Evolutionary conservation across 92 coral and sea anemone species (phyloP).

Genomic region (Anthopleura xanthogrammica): DNA sequence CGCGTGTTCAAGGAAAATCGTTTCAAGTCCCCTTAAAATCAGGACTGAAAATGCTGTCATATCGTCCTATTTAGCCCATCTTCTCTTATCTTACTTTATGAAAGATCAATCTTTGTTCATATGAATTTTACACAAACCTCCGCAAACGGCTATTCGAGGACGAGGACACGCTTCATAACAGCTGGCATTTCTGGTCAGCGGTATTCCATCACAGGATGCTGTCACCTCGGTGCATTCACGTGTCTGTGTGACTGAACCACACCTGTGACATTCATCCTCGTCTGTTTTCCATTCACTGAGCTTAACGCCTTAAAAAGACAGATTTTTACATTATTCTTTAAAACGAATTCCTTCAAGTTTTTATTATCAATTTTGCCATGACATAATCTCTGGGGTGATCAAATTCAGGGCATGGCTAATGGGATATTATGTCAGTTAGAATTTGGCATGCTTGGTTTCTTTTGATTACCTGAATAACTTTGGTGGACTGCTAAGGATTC

Average conservation of each 20-base stretch:
- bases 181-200: constrained; percentile 20
- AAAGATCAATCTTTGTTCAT: too few species aligned
- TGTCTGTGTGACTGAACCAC: not conserved
- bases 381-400: too few species aligned
- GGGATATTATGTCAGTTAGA: too few species aligned
- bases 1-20: too few species aligned
- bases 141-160: not conserved
- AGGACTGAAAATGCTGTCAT: too few species aligned
- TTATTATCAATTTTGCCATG: too few species aligned
- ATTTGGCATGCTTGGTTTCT: too few species aligned
- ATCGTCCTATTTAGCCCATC: too few species aligned
- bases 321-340: too few species aligned
- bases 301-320: constrained; percentile 7
- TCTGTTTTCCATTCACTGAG: constrained; percentile 15
- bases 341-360: too few species aligned
- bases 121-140: not conserved
- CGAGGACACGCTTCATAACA: constrained; percentile 13
- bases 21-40: too few species aligned
- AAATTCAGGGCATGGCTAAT: not conserved
- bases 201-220: constrained; percentile 26
- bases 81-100: too few species aligned
- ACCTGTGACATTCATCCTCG: not conserved
- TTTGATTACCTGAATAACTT: constrained; percentile 19
- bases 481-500: constrained; percentile 14
- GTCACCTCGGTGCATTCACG: constrained; percentile 16